These are phyloP conservation scores for Troides oblongomaculatus DNA, from an alignment of 2,888 invertebrate species.

Conservation along the genomic window DNA sequence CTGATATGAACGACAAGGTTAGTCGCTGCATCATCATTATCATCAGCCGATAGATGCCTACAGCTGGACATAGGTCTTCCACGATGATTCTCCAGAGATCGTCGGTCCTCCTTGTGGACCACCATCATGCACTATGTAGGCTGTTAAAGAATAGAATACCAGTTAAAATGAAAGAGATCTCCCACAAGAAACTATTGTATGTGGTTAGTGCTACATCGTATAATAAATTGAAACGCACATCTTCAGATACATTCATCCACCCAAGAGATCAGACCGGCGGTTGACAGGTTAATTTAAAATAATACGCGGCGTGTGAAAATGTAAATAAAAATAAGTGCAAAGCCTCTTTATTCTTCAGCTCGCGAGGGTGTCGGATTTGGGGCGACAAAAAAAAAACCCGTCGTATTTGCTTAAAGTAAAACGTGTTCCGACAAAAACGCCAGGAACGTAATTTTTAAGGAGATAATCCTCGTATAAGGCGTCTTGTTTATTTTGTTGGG, in stretches of 20 bases:
- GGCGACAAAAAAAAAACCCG: slow-evolving; percentile 11
- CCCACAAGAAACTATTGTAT: too few species aligned
- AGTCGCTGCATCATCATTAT: too few species aligned
- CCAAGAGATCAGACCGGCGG: slow-evolving; percentile 27
- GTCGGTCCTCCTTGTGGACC: too few species aligned
- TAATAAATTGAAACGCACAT: not conserved
- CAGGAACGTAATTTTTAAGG: slow-evolving; percentile 66
- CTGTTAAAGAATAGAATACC: too few species aligned
- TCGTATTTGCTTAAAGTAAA: slow-evolving; percentile 32
- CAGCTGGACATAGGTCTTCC: too few species aligned
- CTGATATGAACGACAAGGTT: too few species aligned
- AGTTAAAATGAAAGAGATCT: too few species aligned
- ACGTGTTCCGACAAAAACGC: slow-evolving; percentile 45
- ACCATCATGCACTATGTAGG: too few species aligned
- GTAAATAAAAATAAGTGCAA: slow-evolving; percentile 23
- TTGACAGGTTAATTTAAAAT: slow-evolving; percentile 10
- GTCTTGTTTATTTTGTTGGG: slow-evolving; percentile 62
- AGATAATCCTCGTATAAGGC: slow-evolving; percentile 69
- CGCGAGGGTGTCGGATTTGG: slow-evolving; percentile 12
- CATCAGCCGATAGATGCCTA: too few species aligned
- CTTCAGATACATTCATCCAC: slow-evolving; percentile 9
- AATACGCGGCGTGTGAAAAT: slow-evolving; percentile 18
- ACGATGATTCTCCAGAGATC: too few species aligned
- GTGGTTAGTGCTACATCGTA: too few species aligned
- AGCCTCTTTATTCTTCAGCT: slow-evolving; percentile 3